Base-by-base conservation (phyloP, 2,888 invertebrate genomes). In the Xestia c-nigrum region DNA sequence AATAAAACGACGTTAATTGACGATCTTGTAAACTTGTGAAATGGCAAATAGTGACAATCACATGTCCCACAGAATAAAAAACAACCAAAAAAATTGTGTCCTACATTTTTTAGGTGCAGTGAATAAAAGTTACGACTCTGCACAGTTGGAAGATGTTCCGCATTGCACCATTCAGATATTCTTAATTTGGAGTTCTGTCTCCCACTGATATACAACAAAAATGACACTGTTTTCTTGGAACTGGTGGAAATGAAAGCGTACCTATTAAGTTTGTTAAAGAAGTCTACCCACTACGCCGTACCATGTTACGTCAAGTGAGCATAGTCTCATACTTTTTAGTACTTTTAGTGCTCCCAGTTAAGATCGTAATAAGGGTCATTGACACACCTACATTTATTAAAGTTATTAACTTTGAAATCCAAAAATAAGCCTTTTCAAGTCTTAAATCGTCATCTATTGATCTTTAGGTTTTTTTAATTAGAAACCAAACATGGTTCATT, bases 101-200 rank as follows among this genome's bases (percentile, higher is more conserved):
- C 21, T 4, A 63, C 10, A 43, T 43, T 24, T 72, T n/a, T 64
- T 78, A n/a, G 38, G 38, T 38, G 31, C 55, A 81, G 43, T 50
- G 47, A 74, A 78, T 43, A 81, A 78, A 78, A 80, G 43, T 78
- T 31, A 74, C 74, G 55, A 65, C 21, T 64, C 74, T 52, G 38
- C 52, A 31, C 19, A 12, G 64, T 47, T 47, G 50, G 38, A 69
- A 80, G 47, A 63, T 55, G 24, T 65, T 55, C 74, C 80, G 81
- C 81, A 81, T 84, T 81, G 81, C 81, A 80, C 65, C 74, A 80
- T 84, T 84, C 57, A 68, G 24, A 57, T 38, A 10, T 43, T 5
- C 50, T 57, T 76, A 57, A 82, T 76, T 82, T 63, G 31, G 31
- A 21, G 10, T 63, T 73, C 40, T 46, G 14, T 65, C 55, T 64